Percentiles rank a stretch among this genome's conserved stretches.
Evolutionary conservation across 1,140 invertebrate genomes (phyloP).

Genomic region (Ruditapes philippinarum): DNA sequence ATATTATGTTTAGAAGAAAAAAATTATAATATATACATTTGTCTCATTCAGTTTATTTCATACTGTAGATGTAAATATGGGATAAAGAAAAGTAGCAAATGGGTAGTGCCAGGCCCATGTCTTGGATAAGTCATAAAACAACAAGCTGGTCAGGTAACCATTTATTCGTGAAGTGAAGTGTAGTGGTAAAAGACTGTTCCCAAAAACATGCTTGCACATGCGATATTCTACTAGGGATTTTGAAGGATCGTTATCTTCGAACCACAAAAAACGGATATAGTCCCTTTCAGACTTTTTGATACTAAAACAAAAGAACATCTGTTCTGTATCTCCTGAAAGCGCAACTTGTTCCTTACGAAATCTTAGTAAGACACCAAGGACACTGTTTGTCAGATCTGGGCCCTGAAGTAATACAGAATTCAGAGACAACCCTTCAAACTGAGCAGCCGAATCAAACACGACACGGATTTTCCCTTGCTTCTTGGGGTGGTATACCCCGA

Average conservation of each 20-base stretch:
- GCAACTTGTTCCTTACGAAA: slow-evolving; percentile 31
- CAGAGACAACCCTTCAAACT: slow-evolving; percentile 63
- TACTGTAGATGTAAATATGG: too few species aligned
- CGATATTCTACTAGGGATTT: too few species aligned
- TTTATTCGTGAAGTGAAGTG: slow-evolving; percentile 6
- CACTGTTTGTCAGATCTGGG: slow-evolving; percentile 73
- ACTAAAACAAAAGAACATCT: too few species aligned
- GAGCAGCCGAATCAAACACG: slow-evolving; percentile 58
- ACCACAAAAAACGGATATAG: too few species aligned
- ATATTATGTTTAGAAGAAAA: too few species aligned
- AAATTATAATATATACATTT: too few species aligned
- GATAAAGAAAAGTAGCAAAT: too few species aligned
- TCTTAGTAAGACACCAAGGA: slow-evolving; percentile 2
- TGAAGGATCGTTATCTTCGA: too few species aligned
- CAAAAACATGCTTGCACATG: too few species aligned
- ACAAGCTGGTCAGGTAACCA: not conserved
- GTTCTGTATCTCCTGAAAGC: not conserved
- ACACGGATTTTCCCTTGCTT: slow-evolving; percentile 48
- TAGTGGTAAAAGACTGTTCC: not conserved
- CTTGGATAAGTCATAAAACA: slow-evolving; percentile 7
- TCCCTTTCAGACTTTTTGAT: too few species aligned
- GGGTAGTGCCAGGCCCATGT: slow-evolving; percentile 1
- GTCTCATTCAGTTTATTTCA: too few species aligned
- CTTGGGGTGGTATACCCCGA: slow-evolving; percentile 44
- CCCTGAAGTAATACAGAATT: slow-evolving; percentile 75